phyloP scores from a whole-genome alignment of 92 coral and sea anemone species.

The Pocillopora grandis region DNA sequence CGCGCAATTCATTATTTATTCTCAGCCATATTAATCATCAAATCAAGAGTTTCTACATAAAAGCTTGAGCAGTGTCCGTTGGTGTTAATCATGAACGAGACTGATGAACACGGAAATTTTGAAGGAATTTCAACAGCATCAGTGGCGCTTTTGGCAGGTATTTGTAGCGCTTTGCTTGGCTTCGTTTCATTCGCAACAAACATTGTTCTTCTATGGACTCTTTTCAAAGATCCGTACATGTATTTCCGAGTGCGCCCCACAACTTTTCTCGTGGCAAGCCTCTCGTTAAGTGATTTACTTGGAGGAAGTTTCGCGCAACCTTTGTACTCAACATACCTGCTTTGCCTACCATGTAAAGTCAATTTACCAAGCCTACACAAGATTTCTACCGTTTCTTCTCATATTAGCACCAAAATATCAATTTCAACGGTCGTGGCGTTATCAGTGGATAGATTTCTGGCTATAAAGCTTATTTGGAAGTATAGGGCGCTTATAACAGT shows the following conservation, averaged over 20 bases:
- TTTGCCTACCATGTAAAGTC: conserved; percentile 22
- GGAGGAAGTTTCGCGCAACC: conserved; percentile 55
- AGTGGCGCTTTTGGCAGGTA: conserved; percentile 39
- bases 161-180: conserved; percentile 60
- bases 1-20: not conserved
- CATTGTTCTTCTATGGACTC: conserved; percentile 66
- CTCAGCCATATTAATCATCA: not conserved
- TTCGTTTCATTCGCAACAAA: conserved; percentile 51
- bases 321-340: conserved; percentile 46
- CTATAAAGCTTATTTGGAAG: conserved; percentile 54
- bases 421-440: conserved; percentile 59
- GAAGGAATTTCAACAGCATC: not conserved
- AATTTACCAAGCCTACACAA: conserved; percentile 21
- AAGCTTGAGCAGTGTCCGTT: not conserved
- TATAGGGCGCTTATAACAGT: conserved; percentile 47
- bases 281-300: conserved; percentile 64
- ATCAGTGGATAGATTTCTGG: conserved; percentile 64
- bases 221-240: conserved; percentile 58
- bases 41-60: not conserved
- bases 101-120: not conserved
- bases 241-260: conserved; percentile 58
- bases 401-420: conserved; percentile 61
- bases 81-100: not conserved
- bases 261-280: conserved; percentile 49
- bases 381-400: conserved; percentile 48